These are phyloP conservation scores for Caiman crocodilus DNA, from an alignment of 2,797 vertebrate genomes.

Conservation along the genomic window DNA sequence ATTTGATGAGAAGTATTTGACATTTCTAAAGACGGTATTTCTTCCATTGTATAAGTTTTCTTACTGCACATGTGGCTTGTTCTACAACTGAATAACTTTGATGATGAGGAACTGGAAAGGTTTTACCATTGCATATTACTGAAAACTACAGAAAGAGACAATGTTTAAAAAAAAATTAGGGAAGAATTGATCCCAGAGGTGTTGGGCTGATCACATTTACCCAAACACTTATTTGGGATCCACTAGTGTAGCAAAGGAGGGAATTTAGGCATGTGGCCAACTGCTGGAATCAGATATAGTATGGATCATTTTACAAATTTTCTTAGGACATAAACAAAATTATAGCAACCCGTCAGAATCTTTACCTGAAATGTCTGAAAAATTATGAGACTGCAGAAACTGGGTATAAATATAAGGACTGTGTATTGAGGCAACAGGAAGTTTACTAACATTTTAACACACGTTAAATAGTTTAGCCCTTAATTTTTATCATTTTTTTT, in stretches of 20 bases:
- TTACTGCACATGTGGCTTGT: background rate
- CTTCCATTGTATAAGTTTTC: constrained; percentile 17
- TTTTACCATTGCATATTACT: background rate
- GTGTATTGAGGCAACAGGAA: background rate
- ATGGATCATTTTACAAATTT: background rate
- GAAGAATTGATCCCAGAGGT: background rate
- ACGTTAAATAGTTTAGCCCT: background rate
- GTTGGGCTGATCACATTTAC: background rate
- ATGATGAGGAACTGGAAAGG: constrained; percentile 5
- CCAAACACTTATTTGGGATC: background rate
- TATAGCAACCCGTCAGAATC: accelerated
- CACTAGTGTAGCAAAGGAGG: background rate
- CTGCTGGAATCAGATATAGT: background rate
- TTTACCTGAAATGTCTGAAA: background rate
- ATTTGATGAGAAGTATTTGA: constrained; percentile 40
- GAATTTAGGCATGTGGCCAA: background rate
- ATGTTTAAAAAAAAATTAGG: background rate
- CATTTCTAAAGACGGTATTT: constrained; percentile 8
- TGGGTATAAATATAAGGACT: background rate
- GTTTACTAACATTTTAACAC: background rate
- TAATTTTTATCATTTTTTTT: background rate
- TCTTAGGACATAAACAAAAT: background rate
- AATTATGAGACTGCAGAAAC: background rate
- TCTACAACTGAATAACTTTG: constrained; percentile 30
- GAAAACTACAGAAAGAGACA: background rate